Conservation (phyloP, 2,113 vertebrate species). For the Echinops telfairi region DNA sequence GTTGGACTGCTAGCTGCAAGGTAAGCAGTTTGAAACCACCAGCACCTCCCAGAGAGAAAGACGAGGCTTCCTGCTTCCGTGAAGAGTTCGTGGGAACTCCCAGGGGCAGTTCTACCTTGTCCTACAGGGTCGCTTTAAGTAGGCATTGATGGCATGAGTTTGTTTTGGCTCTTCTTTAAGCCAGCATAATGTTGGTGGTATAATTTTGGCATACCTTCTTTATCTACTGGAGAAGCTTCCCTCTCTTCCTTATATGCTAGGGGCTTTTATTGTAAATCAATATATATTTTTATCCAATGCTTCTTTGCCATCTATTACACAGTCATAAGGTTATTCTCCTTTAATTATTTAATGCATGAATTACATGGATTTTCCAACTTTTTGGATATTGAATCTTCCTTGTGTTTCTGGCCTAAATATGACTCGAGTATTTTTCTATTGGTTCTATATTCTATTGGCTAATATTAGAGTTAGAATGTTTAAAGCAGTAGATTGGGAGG, state of each 20-base stretch:
- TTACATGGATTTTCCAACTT: neutral
- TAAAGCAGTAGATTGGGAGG: neutral
- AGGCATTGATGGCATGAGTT: too few species aligned
- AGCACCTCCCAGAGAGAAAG: too few species aligned
- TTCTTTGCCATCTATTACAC: neutral
- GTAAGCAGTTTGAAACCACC: too few species aligned
- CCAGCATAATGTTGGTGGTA: too few species aligned
- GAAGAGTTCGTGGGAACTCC: too few species aligned
- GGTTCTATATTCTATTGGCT: neutral
- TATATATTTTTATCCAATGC: neutral
- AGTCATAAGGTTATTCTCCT: neutral
- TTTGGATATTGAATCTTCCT: neutral
- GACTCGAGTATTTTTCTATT: neutral
- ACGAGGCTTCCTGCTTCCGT: too few species aligned
- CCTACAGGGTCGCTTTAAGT: too few species aligned
- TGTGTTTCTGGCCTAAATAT: neutral
- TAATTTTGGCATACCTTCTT: neutral
- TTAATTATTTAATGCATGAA: neutral
- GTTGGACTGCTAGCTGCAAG: too few species aligned
- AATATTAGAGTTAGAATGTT: conserved; percentile 16
- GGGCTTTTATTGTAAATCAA: neutral
- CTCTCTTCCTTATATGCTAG: neutral
- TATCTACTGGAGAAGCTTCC: neutral
- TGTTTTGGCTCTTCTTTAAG: too few species aligned
- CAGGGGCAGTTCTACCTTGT: too few species aligned